phyloP scores from a whole-genome alignment of 2,113 vertebrate species.

The Lota lota region DNA sequence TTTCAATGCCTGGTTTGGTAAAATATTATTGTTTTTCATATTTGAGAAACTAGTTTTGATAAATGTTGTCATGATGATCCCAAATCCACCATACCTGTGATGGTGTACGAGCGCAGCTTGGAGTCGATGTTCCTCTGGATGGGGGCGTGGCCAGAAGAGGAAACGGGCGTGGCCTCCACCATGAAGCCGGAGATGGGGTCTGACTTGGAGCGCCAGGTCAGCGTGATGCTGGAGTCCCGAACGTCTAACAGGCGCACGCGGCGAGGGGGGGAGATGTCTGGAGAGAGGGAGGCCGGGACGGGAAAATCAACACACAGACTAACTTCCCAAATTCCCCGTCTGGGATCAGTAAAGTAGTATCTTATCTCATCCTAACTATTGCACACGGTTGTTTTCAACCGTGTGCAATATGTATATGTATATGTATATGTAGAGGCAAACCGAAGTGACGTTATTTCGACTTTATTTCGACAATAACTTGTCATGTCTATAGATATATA shows the following conservation, averaged over 20 bases:
- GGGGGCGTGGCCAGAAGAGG: constrained; percentile 71
- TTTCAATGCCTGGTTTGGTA: not conserved
- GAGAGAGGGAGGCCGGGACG: constrained; percentile 6
- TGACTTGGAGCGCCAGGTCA: constrained; percentile 90
- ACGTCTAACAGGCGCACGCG: constrained; percentile 84
- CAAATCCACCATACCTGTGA: constrained; percentile 78
- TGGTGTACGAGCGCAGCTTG: constrained; percentile 77
- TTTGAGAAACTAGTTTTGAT: not conserved
- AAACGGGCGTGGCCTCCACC: constrained; percentile 77
- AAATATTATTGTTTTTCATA: not conserved
- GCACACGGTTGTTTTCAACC: not conserved
- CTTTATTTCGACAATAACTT: too few species aligned
- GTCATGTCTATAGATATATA: too few species aligned
- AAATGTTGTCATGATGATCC: not conserved
- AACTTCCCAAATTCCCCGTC: too few species aligned
- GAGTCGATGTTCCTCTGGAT: constrained; percentile 80
- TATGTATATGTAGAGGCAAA: too few species aligned
- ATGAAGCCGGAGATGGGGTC: constrained; percentile 92
- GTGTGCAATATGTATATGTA: too few species aligned
- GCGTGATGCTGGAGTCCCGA: constrained; percentile 87
- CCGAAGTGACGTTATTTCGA: not conserved
- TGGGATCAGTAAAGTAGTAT: not conserved
- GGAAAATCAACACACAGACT: not conserved
- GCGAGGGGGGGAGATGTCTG: constrained; percentile 92
- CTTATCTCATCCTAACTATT: too few species aligned